Evolutionary conservation across 2,888 invertebrate species (phyloP).

Genomic region (Hydropsyche betteni): DNA sequence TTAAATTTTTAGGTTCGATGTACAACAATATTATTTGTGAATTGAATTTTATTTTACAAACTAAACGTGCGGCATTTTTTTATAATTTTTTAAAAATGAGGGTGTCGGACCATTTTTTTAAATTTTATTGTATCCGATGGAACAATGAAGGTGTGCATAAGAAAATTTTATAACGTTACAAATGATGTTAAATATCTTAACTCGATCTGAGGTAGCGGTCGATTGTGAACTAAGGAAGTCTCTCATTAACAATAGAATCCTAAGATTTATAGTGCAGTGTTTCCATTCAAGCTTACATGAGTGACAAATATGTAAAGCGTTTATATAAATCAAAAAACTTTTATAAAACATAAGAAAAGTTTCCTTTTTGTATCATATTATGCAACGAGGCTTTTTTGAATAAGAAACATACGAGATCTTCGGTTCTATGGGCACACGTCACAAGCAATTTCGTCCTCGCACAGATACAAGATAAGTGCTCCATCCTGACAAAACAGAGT

Average conservation of each 20-base stretch:
- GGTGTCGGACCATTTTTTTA: background rate
- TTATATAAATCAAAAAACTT: background rate
- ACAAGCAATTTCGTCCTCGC: conserved; percentile 43
- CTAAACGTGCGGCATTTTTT: too few species aligned
- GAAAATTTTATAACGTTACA: conserved; percentile 46
- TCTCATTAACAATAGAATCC: conserved; percentile 49
- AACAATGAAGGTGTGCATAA: conserved; percentile 40
- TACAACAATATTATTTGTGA: too few species aligned
- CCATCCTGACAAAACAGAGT: conserved; percentile 49
- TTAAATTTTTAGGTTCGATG: too few species aligned
- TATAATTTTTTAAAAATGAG: background rate
- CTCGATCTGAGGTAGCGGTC: conserved; percentile 45
- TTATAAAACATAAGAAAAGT: background rate
- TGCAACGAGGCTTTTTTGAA: conserved; percentile 5
- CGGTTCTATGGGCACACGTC: conserved; percentile 42
- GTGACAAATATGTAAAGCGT: conserved; percentile 19
- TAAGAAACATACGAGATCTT: background rate
- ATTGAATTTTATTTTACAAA: too few species aligned
- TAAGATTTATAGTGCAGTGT: conserved; percentile 42
- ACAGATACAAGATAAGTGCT: conserved; percentile 50
- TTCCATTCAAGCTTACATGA: too few species aligned
- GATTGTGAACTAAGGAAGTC: conserved; percentile 48
- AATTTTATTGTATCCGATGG: background rate
- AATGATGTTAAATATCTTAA: conserved; percentile 51
- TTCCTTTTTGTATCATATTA: background rate